Percentiles rank a stretch among this genome's conserved stretches.
Evolutionary conservation across 1,140 invertebrate genomes (phyloP).

Genomic region (Ips nitidus): DNA sequence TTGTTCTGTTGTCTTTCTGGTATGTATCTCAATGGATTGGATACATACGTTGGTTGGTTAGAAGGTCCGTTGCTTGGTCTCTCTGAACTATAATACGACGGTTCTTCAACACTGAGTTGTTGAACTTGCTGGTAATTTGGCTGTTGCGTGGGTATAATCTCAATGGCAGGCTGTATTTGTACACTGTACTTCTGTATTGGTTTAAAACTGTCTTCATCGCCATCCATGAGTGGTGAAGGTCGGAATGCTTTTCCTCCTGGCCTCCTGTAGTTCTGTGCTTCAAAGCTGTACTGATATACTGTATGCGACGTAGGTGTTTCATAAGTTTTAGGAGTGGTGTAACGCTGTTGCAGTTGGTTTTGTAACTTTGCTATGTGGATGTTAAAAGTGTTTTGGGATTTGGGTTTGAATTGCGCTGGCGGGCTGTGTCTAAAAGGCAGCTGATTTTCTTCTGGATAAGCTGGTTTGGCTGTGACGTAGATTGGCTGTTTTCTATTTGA

Average conservation of each 20-base stretch:
- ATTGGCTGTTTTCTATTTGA: slow-evolving; percentile 18
- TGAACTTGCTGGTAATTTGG: slow-evolving; percentile 50
- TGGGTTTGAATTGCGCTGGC: slow-evolving; percentile 27
- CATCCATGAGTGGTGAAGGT: slow-evolving; percentile 45
- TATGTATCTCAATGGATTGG: slow-evolving; percentile 21
- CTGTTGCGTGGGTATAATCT: slow-evolving; percentile 43
- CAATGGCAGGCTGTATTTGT: slow-evolving; percentile 49
- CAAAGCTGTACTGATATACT: slow-evolving; percentile 63
- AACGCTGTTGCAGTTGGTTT: slow-evolving; percentile 48
- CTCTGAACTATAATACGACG: slow-evolving; percentile 48
- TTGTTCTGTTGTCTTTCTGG: slow-evolving; percentile 24
- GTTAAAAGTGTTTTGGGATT: slow-evolving; percentile 43
- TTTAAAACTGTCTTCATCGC: slow-evolving; percentile 61
- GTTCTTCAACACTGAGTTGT: slow-evolving; percentile 52
- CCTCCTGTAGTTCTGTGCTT: slow-evolving; percentile 56
- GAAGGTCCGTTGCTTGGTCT: slow-evolving; percentile 40
- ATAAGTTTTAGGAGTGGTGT: slow-evolving; percentile 53
- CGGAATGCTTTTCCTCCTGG: slow-evolving; percentile 50
- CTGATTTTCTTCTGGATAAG: background rate
- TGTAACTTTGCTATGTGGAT: slow-evolving; percentile 51
- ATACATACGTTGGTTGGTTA: background rate
- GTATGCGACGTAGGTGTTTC: slow-evolving; percentile 53
- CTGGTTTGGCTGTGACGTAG: slow-evolving; percentile 41
- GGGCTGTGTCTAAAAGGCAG: background rate
- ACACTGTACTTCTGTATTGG: slow-evolving; percentile 66